These are phyloP conservation scores for Poeciliopsis presidionis DNA, from an alignment of 2,797 vertebrate species.

Conservation along the genomic window DNA sequence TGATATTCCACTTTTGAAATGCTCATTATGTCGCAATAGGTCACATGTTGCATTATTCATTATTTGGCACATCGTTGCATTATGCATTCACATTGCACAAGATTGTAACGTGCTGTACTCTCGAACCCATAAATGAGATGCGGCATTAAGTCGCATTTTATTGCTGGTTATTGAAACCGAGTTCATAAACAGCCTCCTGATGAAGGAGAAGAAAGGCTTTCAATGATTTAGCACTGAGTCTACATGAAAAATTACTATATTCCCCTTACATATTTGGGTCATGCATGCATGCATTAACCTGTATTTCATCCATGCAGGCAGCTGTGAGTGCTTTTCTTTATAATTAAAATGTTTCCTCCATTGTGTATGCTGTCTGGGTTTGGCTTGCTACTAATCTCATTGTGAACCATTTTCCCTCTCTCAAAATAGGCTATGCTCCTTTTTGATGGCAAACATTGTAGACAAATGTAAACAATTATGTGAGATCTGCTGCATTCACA, in stretches of 20 bases:
- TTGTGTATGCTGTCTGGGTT: slow-evolving; percentile 51
- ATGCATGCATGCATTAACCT: slow-evolving; percentile 61
- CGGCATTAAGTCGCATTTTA: slow-evolving; percentile 18
- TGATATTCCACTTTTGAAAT: slow-evolving; percentile 30
- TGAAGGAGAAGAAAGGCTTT: background rate
- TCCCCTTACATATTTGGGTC: slow-evolving; percentile 61
- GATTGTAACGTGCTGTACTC: slow-evolving; percentile 31
- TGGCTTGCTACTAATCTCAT: slow-evolving; percentile 67
- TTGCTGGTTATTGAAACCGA: slow-evolving; percentile 31
- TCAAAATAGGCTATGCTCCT: slow-evolving; percentile 61
- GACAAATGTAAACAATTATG: slow-evolving; percentile 69
- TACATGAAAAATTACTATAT: slow-evolving; percentile 33
- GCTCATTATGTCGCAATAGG: slow-evolving; percentile 26
- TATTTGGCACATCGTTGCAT: slow-evolving; percentile 39
- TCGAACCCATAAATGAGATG: slow-evolving; percentile 38
- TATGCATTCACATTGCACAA: slow-evolving; percentile 58
- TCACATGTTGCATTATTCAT: slow-evolving; percentile 64
- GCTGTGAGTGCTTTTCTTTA: slow-evolving; percentile 43
- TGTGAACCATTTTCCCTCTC: slow-evolving; percentile 63
- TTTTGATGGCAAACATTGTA: slow-evolving; percentile 43
- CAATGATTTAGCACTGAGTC: slow-evolving; percentile 19
- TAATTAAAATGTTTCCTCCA: slow-evolving; percentile 44
- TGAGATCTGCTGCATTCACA: slow-evolving; percentile 32
- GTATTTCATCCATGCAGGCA: slow-evolving; percentile 45
- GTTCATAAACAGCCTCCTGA: slow-evolving; percentile 15